phyloP scores from a whole-genome alignment of 2,797 vertebrate genomes.

The Aulostomus chinensis region DNA sequence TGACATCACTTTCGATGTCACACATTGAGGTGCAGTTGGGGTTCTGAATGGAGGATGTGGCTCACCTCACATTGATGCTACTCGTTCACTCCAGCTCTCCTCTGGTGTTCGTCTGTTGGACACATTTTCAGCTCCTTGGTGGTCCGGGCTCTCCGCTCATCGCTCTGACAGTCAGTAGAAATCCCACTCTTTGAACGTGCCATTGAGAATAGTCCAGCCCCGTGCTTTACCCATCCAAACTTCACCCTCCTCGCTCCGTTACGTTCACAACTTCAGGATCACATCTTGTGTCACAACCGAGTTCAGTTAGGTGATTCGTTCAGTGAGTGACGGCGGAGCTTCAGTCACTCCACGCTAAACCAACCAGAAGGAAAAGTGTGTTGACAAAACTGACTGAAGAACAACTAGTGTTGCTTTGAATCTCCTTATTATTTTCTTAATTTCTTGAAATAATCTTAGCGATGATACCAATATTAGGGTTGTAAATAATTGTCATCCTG shows the following conservation, averaged over 20 bases:
- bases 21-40: constrained; percentile 6
- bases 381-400: constrained; percentile 71
- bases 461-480: constrained; percentile 64
- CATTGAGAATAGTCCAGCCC: constrained; percentile 62
- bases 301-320: constrained; percentile 71
- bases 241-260: constrained; percentile 83
- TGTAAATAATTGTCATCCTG: constrained; percentile 82
- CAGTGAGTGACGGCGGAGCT: constrained; percentile 81
- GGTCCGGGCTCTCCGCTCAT: constrained; percentile 31
- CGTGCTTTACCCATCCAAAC: constrained; percentile 29
- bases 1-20: constrained; percentile 7
- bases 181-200: constrained; percentile 55
- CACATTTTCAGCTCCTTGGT: constrained; percentile 38
- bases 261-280: constrained; percentile 89
- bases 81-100: constrained; percentile 21
- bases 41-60: constrained; percentile 6
- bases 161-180: constrained; percentile 28
- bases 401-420: constrained; percentile 65
- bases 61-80: constrained; percentile 9
- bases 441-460: constrained; percentile 78
- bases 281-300: constrained; percentile 77
- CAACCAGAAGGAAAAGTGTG: constrained; percentile 87
- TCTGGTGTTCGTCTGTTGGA: constrained; percentile 38
- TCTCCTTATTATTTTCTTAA: constrained; percentile 53
- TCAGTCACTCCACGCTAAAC: constrained; percentile 91